Percentiles rank a stretch among this genome's conserved stretches.
Evolutionary conservation across 2,888 invertebrate genomes (phyloP).

Genomic region (Chromoteleia sp.): DNA sequence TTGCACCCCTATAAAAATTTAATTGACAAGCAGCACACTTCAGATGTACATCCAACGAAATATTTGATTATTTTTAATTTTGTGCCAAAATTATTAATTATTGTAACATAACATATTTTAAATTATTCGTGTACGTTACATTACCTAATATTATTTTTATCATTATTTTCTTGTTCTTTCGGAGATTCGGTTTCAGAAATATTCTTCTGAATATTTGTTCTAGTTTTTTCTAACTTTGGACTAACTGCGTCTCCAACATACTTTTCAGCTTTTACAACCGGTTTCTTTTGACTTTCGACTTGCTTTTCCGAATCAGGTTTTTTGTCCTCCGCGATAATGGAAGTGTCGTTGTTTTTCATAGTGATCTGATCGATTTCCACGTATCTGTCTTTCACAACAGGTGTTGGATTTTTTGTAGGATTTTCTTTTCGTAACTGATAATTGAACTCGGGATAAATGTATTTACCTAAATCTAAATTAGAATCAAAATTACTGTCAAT

Average conservation of each 20-base stretch:
- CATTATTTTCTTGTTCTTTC: background rate
- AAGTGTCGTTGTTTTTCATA: conserved; percentile 5
- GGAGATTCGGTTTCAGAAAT: background rate
- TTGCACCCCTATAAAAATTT: too few species aligned
- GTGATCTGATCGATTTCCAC: conserved; percentile 9
- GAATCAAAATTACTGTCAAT: background rate
- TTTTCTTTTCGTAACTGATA: conserved; percentile 10
- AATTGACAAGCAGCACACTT: too few species aligned
- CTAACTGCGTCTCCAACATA: background rate
- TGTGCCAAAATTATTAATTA: too few species aligned
- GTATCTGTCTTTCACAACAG: background rate
- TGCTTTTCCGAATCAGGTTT: background rate
- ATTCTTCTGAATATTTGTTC: background rate
- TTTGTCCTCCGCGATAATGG: background rate
- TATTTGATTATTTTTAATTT: background rate
- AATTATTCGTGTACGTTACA: too few species aligned
- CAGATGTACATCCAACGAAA: too few species aligned
- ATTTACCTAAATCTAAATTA: conserved; percentile 25
- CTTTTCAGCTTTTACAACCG: conserved; percentile 4
- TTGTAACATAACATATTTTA: too few species aligned
- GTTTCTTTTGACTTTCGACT: background rate
- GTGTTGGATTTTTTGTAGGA: background rate
- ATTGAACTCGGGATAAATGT: conserved; percentile 19
- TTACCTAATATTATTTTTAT: conserved; percentile 6
- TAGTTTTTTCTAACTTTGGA: conserved; percentile 12